These are phyloP conservation scores for Rattus norvegicus DNA, from an alignment of 2,113 vertebrate species.

Conservation along the genomic window DNA sequence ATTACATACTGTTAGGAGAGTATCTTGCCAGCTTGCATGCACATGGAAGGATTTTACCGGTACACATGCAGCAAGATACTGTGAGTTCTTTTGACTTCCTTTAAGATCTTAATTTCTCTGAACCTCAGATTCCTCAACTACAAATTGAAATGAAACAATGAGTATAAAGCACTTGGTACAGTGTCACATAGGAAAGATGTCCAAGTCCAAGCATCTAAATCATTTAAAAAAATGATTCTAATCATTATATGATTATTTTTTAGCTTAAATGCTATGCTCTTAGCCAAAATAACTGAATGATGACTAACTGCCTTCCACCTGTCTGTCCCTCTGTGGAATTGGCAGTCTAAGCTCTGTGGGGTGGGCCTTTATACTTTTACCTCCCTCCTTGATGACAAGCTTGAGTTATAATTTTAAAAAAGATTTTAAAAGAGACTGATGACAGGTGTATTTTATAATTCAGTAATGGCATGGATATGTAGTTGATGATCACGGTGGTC, in stretches of 20 bases:
- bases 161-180: background rate
- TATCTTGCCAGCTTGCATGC: background rate
- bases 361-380: background rate
- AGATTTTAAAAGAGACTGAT: background rate
- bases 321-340: background rate
- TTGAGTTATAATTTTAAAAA: background rate
- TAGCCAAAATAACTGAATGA: conserved; percentile 26
- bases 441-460: conserved; percentile 18
- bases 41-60: background rate
- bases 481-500: background rate
- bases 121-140: background rate
- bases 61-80: background rate
- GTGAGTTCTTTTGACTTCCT: background rate
- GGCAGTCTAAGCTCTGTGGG: background rate
- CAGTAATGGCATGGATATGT: background rate
- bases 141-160: conserved; percentile 38
- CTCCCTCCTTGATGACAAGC: background rate
- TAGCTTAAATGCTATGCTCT: background rate
- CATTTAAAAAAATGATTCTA: background rate
- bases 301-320: background rate
- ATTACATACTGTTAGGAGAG: background rate
- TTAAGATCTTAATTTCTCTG: background rate
- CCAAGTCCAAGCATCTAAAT: background rate
- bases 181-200: background rate
- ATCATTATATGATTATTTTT: conserved; percentile 6